phyloP scores from a whole-genome alignment of 2,113 vertebrate species.

The Numenius arquata region DNA sequence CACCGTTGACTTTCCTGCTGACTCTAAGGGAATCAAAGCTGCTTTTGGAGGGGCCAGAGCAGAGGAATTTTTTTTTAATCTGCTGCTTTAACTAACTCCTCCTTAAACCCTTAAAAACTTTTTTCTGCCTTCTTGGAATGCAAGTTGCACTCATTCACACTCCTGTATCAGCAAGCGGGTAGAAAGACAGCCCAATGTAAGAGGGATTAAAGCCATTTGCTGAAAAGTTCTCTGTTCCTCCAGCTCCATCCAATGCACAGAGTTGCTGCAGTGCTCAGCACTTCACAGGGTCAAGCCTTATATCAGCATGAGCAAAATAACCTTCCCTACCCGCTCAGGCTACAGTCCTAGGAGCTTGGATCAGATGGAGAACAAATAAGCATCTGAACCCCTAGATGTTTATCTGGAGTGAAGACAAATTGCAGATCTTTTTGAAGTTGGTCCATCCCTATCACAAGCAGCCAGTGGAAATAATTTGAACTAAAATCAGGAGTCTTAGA shows the following conservation, averaged over 20 bases:
- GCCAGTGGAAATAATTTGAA: background rate
- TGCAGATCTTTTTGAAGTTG: background rate
- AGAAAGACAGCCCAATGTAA: background rate
- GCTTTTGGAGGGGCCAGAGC: background rate
- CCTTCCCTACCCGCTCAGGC: background rate
- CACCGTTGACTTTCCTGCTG: background rate
- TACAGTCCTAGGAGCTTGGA: background rate
- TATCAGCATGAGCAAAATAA: background rate
- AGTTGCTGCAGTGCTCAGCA: background rate
- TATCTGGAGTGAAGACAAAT: background rate
- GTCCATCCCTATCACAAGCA: background rate
- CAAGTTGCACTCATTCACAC: rapidly evolving
- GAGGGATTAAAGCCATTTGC: background rate
- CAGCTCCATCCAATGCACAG: background rate
- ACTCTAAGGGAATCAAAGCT: background rate
- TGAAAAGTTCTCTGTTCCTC: background rate
- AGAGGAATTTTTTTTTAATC: background rate
- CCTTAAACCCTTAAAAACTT: background rate
- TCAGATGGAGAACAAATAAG: background rate
- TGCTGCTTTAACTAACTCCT: background rate
- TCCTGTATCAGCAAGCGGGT: rapidly evolving
- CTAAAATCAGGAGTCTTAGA: background rate
- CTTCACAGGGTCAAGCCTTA: background rate
- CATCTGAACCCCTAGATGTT: background rate
- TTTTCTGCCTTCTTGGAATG: background rate